Base-by-base conservation (phyloP, 2,888 invertebrate species). In the Caenorhabditis sp. region DNA sequence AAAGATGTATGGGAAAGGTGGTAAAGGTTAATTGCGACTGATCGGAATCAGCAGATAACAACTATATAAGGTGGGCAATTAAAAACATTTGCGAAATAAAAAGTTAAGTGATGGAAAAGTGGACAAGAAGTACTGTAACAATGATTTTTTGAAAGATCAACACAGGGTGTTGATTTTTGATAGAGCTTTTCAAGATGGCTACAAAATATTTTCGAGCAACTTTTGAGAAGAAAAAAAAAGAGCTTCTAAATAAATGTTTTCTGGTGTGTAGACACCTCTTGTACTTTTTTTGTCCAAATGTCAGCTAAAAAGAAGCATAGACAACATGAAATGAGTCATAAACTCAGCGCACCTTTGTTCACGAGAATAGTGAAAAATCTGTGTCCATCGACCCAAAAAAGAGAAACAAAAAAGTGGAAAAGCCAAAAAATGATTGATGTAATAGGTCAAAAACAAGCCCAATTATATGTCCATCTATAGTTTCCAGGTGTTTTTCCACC, bases 381-480 rank as follows among this genome's bases (percentile, higher is more conserved):
- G 49, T 21, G 12, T 26, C 25, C 25, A 49, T 23, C 49, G 7
- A 8, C 52, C 27, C 1, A 54, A n/a, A 54, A 25, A 31, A 31
- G 31, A 31, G 31, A 31, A 31, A 31, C 31, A 31, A 31, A 31
- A 7, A 7, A 10, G 5, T 7, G 10, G 26, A 26, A 25, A 57
- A 2, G n/a, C 25, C 27, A 14, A 25, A 7, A n/a, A 63, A 63
- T 63, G 63, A 63, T 63, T 63, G 54, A 63, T 63, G 43, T 53
- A 20, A 53, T 27, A 60, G 23, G 60, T n/a, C 27, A 25, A 7
- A 21, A 17, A 26, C 54, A 25, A 26, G 26, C 27, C 53, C 53
- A 53, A 21, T 25, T 53, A 53, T 21, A 52, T 25, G 17, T 43
- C 43, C 43, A 17, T 43, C 10, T 36, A 36, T n/a, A 43, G 26